Conservation (phyloP, 2,113 vertebrate genomes). For the Paedocypris sp. region DNA sequence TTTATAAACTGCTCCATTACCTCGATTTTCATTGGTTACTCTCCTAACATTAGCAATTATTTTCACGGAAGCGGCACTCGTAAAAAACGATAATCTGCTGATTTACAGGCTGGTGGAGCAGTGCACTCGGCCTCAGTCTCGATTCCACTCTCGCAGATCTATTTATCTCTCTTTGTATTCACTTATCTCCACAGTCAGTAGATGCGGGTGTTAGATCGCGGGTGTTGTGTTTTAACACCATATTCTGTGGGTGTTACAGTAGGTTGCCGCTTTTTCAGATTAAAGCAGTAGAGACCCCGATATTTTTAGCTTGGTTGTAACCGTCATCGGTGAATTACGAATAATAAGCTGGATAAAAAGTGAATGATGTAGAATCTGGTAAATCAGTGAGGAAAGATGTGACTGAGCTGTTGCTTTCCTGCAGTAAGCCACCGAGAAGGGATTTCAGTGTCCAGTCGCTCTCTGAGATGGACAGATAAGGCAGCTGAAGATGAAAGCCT, state of each 20-base stretch:
- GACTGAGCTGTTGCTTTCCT: conserved; percentile 3
- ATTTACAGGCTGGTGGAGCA: conserved; percentile 53
- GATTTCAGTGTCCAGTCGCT: conserved; percentile 32
- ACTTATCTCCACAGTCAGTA: conserved; percentile 44
- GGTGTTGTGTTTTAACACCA: no score
- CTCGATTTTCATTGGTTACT: conserved; percentile 68
- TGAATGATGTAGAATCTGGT: no score
- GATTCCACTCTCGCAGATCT: conserved; percentile 29
- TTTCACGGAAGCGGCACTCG: conserved; percentile 60
- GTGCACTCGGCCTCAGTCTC: conserved; percentile 12
- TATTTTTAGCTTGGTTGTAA: background rate
- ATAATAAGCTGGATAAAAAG: background rate
- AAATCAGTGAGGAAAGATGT: no score
- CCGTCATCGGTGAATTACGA: background rate
- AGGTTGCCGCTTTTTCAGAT: no score
- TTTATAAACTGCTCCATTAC: conserved; percentile 73
- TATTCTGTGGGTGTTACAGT: no score
- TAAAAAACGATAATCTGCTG: conserved; percentile 68
- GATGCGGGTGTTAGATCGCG: no score
- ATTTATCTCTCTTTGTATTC: conserved; percentile 48
- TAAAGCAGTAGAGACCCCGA: no score
- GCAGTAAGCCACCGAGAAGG: conserved; percentile 25
- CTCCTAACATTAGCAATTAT: conserved; percentile 72
- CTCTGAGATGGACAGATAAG: conserved; percentile 48
- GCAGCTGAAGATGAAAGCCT: conserved; percentile 21